Evolutionary conservation across 2,113 vertebrate genomes (phyloP).

Genomic region (mouse (Mus musculus)): DNA sequence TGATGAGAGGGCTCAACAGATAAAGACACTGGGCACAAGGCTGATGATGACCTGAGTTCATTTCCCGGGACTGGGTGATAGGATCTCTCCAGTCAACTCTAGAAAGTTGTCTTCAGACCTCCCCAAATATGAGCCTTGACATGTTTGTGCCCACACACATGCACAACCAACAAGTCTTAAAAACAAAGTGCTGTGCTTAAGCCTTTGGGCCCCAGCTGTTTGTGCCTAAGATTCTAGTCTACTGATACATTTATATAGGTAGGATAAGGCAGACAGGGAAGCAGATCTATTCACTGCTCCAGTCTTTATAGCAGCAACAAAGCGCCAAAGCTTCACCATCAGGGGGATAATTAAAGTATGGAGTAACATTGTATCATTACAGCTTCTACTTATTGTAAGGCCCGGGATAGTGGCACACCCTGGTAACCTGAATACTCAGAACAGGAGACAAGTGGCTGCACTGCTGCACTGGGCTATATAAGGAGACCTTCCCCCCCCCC

Average conservation of each 20-base stretch:
- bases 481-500: background rate
- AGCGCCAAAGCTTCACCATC: no score
- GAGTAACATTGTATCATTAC: no score
- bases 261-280: no score
- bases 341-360: no score
- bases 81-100: background rate
- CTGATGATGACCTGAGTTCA: background rate
- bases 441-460: background rate
- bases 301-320: no score
- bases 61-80: background rate
- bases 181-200: background rate
- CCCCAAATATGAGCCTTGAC: background rate
- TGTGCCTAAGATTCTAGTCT: no score
- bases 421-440: background rate
- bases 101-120: background rate
- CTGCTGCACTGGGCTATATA: background rate
- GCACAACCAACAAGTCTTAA: background rate
- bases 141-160: background rate
- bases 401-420: background rate
- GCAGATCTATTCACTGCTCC: no score
- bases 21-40: background rate
- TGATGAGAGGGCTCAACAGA: background rate
- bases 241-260: no score
- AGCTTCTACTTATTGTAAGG: no score
- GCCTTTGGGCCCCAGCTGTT: no score